phyloP scores from a whole-genome alignment of 2,113 vertebrate genomes.

The Microcebus ravelobensis region DNA sequence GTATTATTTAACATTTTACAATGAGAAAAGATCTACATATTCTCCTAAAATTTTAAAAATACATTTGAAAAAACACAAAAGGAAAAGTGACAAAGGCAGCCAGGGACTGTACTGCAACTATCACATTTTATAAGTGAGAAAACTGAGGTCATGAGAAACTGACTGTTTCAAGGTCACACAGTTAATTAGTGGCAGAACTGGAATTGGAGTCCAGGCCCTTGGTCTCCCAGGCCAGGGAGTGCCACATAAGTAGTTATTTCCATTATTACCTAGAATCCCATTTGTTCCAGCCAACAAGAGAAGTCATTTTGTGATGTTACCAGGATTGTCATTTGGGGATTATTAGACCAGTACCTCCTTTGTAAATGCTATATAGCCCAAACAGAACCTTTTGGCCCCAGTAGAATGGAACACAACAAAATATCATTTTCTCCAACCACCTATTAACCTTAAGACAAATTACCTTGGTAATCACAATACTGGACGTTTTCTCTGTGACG shows the following conservation, averaged over 20 bases:
- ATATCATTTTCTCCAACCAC: slow-evolving; percentile 60
- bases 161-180: slow-evolving; percentile 18
- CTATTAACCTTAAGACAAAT: slow-evolving; percentile 71
- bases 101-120: neutral
- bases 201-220: slow-evolving; percentile 31
- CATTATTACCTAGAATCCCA: slow-evolving; percentile 41
- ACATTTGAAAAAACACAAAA: neutral
- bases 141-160: neutral
- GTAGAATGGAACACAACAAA: slow-evolving; percentile 63
- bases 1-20: slow-evolving; percentile 23
- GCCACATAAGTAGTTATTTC: neutral
- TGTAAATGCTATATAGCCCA: slow-evolving; percentile 59
- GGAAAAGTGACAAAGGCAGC: neutral
- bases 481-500: slow-evolving; percentile 42
- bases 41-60: slow-evolving; percentile 10
- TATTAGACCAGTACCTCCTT: slow-evolving; percentile 60
- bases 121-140: slow-evolving; percentile 42
- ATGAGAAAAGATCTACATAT: neutral
- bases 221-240: neutral
- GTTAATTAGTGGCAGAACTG: slow-evolving; percentile 60
- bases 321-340: slow-evolving; percentile 48
- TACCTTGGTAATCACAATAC: slow-evolving; percentile 59
- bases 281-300: slow-evolving; percentile 54
- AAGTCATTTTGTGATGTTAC: slow-evolving; percentile 63
- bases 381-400: slow-evolving; percentile 61